Evolutionary conservation across 37 sponge, comb jelly and placozoan species (phyloP), one percentile per base, ranked within the genome.

Genomic region (Amphimedon queenslandica): DNA sequence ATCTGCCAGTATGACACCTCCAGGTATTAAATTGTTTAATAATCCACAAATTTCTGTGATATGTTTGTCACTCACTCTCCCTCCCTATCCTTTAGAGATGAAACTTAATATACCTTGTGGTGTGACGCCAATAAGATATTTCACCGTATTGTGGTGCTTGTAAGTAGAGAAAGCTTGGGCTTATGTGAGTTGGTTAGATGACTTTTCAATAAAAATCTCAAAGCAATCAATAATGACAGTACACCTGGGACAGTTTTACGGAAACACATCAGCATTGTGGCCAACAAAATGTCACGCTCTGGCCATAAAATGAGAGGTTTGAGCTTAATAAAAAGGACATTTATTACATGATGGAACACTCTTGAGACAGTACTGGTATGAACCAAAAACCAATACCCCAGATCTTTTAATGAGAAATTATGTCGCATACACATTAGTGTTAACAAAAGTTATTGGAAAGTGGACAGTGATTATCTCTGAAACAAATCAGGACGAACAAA

Each of bases 1-100:
- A 35, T 91, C 88, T n/a, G 92, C 88, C 36, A 87, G 25, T 0
- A 91, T 55, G 1, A 78, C 40, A 61, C 87, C 92, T 30, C 92
- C 92, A 75, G 92, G 88, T 21, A 79, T 21, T 1, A 91, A 53
- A 3, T 91, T 73, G 3, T 55, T 3, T 10, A 91, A 67, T 1
- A 87, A 63, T 0, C 83, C 80, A 58, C 80, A 87, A 64, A 78
- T 74, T 31, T 82, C 83, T 25, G 92, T 82, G 1, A 91, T 32
- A 33, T 78, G 64, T 55, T 86, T 91, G 56, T 91, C 92, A 73
- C 83, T 79, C 0, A 65, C 70, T 35, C 83, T 35, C 2, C 92
- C 92, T 37, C 92, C 83, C 83, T 83, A 86, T 31, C 68, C 66
- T 20, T 81, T 57, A 24, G 86, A 84, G 20, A 89, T 63, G 39